These are phyloP conservation scores for Gymnocephalus cernua DNA, from an alignment of 2,113 vertebrate genomes.

Conservation along the genomic window DNA sequence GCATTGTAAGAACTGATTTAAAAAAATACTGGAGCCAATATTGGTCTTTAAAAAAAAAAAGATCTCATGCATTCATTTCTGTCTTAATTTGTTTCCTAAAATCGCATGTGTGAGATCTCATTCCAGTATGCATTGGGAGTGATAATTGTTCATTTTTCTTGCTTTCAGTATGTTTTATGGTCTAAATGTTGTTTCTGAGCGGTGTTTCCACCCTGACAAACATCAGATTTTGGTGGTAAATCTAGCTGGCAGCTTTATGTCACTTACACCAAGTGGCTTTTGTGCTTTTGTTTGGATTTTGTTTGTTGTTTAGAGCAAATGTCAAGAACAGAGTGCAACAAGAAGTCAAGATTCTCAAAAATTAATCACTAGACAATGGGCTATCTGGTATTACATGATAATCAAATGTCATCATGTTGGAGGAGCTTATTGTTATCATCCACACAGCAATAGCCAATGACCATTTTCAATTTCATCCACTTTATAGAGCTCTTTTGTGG, in stretches of 20 bases:
- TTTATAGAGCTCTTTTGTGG: slow-evolving; percentile 2
- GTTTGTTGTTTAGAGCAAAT: slow-evolving; percentile 37
- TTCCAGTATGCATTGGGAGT: neutral
- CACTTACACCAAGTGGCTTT: slow-evolving; percentile 42
- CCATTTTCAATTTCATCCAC: slow-evolving; percentile 32
- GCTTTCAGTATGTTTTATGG: neutral
- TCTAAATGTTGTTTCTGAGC: neutral
- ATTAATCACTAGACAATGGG: slow-evolving; percentile 32
- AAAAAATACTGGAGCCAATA: neutral
- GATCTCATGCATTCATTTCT: neutral
- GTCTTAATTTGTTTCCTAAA: slow-evolving; percentile 4
- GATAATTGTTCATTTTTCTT: neutral
- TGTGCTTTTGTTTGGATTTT: slow-evolving; percentile 46
- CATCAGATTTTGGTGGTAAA: neutral
- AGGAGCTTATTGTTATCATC: slow-evolving; percentile 42
- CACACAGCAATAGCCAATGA: neutral
- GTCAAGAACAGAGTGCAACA: slow-evolving; percentile 19
- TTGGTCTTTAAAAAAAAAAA: neutral
- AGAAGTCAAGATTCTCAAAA: slow-evolving; percentile 49
- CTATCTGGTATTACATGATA: slow-evolving; percentile 28
- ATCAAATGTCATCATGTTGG: slow-evolving; percentile 41
- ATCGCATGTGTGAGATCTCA: accelerated
- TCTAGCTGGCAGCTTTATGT: neutral
- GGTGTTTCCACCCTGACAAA: neutral
- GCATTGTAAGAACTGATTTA: slow-evolving; percentile 8